A percentile compares a stretch with the other conserved stretches of the same genome.
These are phyloP conservation scores for Euschistus heros DNA, from an alignment of 1,140 invertebrate genomes.

Conservation along the genomic window DNA sequence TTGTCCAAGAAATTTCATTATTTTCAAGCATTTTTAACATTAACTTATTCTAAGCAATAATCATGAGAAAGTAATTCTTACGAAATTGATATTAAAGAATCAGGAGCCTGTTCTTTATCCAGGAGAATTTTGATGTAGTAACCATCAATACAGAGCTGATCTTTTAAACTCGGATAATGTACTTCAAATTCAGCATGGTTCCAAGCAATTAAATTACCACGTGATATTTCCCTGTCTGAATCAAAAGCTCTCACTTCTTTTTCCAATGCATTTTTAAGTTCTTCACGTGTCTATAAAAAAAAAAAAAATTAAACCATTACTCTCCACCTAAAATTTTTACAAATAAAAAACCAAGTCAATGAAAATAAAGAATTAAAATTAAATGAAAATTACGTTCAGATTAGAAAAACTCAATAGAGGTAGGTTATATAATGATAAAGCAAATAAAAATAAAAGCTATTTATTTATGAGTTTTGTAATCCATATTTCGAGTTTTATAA, in stretches of 20 bases:
- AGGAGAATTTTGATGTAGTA: conserved; percentile 92
- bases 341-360: too few species aligned
- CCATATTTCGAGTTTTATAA: too few species aligned
- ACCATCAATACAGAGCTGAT: conserved; percentile 97
- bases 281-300: conserved; percentile 73
- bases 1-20: too few species aligned
- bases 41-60: too few species aligned
- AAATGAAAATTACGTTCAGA: conserved; percentile 20
- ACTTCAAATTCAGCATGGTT: conserved; percentile 97
- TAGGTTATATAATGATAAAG: neutral
- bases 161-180: conserved; percentile 80
- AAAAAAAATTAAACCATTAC: too few species aligned
- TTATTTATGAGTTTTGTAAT: too few species aligned
- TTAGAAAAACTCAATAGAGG: too few species aligned
- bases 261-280: conserved; percentile 82
- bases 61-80: conserved; percentile 42
- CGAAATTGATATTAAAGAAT: conserved; percentile 77
- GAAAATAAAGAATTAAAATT: too few species aligned
- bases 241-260: conserved; percentile 84
- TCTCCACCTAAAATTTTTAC: neutral
- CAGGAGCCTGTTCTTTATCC: conserved; percentile 78
- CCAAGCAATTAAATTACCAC: conserved; percentile 79
- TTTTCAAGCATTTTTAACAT: too few species aligned
- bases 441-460: too few species aligned
- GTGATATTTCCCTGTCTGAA: conserved; percentile 80